Conservation (phyloP, 2,888 invertebrate genomes). For the Drosophila prolongata region DNA sequence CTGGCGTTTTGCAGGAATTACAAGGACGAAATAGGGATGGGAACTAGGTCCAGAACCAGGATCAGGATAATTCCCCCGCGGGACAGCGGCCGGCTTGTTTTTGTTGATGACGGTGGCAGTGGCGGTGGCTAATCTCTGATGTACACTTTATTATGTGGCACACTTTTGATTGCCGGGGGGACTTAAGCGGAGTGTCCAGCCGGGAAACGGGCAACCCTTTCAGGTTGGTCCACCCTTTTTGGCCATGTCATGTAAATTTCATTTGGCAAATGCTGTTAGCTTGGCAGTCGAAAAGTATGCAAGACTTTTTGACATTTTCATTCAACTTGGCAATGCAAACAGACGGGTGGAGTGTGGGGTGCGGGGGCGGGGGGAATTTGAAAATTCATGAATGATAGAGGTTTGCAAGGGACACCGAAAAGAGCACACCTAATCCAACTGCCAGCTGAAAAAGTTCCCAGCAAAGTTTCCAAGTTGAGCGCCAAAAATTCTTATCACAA, state of each 20-base stretch:
- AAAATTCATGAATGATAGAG: slow-evolving; percentile 53
- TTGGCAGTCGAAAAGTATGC: slow-evolving; percentile 52
- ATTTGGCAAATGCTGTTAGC: slow-evolving; percentile 65
- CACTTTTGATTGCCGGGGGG: slow-evolving; percentile 61
- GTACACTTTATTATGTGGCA: slow-evolving; percentile 75
- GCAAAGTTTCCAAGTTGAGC: slow-evolving; percentile 32
- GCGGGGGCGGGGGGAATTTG: slow-evolving; percentile 12
- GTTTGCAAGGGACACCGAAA: slow-evolving; percentile 1
- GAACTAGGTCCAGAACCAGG: background rate
- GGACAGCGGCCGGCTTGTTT: slow-evolving; percentile 32
- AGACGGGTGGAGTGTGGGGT: slow-evolving; percentile 37
- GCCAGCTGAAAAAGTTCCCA: slow-evolving; percentile 42
- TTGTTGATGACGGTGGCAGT: slow-evolving; percentile 44
- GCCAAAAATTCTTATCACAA: slow-evolving; percentile 45
- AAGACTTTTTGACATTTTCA: slow-evolving; percentile 62
- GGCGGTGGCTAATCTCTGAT: slow-evolving; percentile 68
- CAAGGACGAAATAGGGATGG: slow-evolving; percentile 4
- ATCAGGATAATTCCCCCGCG: slow-evolving; percentile 13
- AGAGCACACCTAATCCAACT: slow-evolving; percentile 23
- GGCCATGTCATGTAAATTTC: slow-evolving; percentile 64
- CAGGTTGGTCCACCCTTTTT: slow-evolving; percentile 6
- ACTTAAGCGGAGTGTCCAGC: slow-evolving; percentile 35
- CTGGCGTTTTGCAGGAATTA: slow-evolving; percentile 31
- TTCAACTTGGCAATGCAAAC: slow-evolving; percentile 57
- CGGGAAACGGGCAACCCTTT: slow-evolving; percentile 29